Evolutionary conservation across 1,140 invertebrate species (phyloP).

Genomic region (Stegodyphus mimosarum): DNA sequence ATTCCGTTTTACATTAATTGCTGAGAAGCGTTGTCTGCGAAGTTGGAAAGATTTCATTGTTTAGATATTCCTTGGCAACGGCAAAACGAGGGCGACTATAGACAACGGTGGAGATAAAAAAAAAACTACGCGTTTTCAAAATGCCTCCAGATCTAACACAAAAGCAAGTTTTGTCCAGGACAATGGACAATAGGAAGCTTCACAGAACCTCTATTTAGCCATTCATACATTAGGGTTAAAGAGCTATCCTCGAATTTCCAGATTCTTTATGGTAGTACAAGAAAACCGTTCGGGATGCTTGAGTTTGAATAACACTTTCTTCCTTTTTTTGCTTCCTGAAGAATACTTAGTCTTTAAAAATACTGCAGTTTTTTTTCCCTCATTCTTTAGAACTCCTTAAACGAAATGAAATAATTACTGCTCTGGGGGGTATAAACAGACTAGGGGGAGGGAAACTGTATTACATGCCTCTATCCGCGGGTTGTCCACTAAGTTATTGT

Average conservation of each 20-base stretch:
- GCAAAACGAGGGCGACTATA: too few relatives aligned
- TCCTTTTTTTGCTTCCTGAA: constrained; percentile 7
- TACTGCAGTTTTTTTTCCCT: constrained; percentile 5
- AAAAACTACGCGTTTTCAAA: too few relatives aligned
- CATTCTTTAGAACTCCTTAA: neutral
- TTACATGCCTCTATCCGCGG: neutral
- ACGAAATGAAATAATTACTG: constrained; percentile 42
- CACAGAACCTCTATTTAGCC: neutral
- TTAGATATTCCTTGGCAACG: too few relatives aligned
- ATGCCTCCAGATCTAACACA: too few relatives aligned
- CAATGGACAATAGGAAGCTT: too few relatives aligned
- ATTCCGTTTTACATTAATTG: too few relatives aligned
- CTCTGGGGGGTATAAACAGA: neutral
- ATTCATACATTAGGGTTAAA: constrained; percentile 42
- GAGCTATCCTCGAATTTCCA: neutral
- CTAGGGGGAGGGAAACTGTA: neutral
- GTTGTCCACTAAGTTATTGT: neutral
- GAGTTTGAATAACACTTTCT: constrained; percentile 15
- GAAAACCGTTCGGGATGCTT: constrained; percentile 23
- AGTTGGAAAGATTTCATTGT: too few relatives aligned
- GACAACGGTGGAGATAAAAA: too few relatives aligned
- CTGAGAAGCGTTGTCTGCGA: too few relatives aligned
- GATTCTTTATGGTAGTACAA: neutral
- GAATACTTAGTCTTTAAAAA: constrained; percentile 2
- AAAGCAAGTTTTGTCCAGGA: too few relatives aligned